These are phyloP conservation scores for Abrostola triplasia DNA, from an alignment of 2,888 invertebrate genomes.

Conservation along the genomic window DNA sequence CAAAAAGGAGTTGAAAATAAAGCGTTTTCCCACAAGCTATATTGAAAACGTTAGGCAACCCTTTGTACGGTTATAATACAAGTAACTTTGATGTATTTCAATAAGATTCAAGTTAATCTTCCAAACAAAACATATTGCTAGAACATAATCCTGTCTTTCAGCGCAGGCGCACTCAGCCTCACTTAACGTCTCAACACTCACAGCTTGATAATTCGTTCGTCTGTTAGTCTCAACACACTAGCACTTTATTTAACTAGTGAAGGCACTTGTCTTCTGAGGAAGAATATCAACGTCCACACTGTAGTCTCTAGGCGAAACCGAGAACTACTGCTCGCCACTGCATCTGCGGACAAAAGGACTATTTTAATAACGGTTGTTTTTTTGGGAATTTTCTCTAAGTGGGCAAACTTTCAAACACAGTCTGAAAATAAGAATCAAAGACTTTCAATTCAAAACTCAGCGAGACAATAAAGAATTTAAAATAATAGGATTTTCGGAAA, in stretches of 20 bases:
- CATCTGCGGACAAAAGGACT: constrained; percentile 67
- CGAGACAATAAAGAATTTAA: no score
- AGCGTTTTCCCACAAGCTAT: no score
- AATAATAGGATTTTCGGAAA: no score
- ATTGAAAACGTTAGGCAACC: no score
- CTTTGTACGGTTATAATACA: no score
- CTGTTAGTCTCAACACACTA: constrained; percentile 33
- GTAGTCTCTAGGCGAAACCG: constrained; percentile 62
- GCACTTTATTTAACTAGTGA: constrained; percentile 61
- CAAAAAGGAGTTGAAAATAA: no score
- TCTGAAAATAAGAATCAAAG: no score
- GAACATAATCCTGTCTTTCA: constrained; percentile 20
- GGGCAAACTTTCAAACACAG: no score
- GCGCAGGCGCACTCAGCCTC: constrained; percentile 17
- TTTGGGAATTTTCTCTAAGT: no score
- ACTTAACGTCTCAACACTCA: constrained; percentile 23
- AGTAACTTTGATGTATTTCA: no score
- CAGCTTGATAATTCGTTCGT: constrained; percentile 34
- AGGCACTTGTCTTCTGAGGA: constrained; percentile 78
- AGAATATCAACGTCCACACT: constrained; percentile 72
- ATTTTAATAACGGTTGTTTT: not conserved
- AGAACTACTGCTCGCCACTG: constrained; percentile 71
- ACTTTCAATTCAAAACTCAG: no score
- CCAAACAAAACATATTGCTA: constrained; percentile 12
- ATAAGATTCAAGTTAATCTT: no score